phyloP scores from a whole-genome alignment of 2,888 invertebrate genomes.

The Eutolmus rufibarbis region DNA sequence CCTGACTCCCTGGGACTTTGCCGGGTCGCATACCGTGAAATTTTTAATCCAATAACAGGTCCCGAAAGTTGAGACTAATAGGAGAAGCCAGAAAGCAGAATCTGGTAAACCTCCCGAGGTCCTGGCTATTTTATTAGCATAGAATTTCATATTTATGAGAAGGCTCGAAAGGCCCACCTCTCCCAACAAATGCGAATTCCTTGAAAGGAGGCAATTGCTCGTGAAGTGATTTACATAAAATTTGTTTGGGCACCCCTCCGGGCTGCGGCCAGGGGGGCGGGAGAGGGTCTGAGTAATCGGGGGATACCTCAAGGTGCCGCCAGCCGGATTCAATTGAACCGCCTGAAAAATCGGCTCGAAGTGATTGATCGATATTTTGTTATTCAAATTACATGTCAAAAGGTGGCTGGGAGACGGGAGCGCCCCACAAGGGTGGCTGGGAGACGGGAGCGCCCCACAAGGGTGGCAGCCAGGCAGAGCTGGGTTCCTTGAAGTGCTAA shows the following conservation, averaged over 20 bases:
- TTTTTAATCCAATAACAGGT: slow-evolving; percentile 36
- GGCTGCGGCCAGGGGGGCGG: not conserved
- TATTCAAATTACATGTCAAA: slow-evolving; percentile 29
- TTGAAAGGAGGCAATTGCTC: slow-evolving; percentile 38
- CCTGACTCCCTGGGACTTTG: not conserved
- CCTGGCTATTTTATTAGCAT: slow-evolving; percentile 34
- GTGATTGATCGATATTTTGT: slow-evolving; percentile 32
- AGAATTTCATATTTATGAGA: slow-evolving; percentile 36
- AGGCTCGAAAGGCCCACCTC: not conserved
- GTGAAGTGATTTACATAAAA: slow-evolving; percentile 38
- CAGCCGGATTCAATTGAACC: slow-evolving; percentile 15
- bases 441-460: not conserved
- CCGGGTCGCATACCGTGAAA: slow-evolving; percentile 29
- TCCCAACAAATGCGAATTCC: slow-evolving; percentile 26
- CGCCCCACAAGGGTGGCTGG: not conserved
- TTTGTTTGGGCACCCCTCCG: not conserved
- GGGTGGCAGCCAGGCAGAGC: not conserved
- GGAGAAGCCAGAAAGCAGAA: slow-evolving; percentile 15
- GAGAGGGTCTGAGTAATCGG: not conserved
- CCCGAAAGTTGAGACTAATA: slow-evolving; percentile 22
- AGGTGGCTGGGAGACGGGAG: not conserved
- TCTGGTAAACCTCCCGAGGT: slow-evolving; percentile 20
- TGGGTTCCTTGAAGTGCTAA: not conserved
- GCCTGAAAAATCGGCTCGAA: slow-evolving; percentile 10
- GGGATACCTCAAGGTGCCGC: slow-evolving; percentile 17